Evolutionary conservation across 1,140 invertebrate genomes (phyloP), one percentile per base, ranked within the genome.

Genomic region (Drosophila pseudoananassae): DNA sequence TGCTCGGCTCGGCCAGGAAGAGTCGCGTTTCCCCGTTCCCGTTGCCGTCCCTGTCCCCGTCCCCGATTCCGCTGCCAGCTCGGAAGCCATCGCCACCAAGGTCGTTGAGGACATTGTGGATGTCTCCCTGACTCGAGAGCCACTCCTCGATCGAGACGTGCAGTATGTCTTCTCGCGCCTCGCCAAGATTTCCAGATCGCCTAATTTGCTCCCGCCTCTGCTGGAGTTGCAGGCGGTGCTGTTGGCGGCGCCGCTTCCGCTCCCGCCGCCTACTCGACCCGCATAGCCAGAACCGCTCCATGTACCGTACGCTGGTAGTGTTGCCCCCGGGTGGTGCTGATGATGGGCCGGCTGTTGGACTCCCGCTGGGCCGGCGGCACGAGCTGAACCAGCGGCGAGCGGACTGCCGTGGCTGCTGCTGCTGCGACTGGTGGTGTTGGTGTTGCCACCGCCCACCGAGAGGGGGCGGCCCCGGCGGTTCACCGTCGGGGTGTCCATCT

Each of bases 81-180:
- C 73, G 69, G 60, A 83, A 49, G 83, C 59, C 59, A 63, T 72
- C 57, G 74, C 56, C 50, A 29, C 77, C 49, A 51, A 71, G 43
- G 64, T 66, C 45, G 61, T 61, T 27, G 43, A 65, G 52, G 49
- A 51, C 47, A 55, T 71, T 45, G 63, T 61, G 53, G 51, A 71
- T 76, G 71, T 88, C 89, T 54, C 80, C 90, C 58, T 91, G 78
- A 53, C 91, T 92, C 53, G 91, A 91, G 60, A 91, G 78, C 90
- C 90, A 91, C 88, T 92, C 91, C 69, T 92, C 91, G 75, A 92
- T 92, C 91, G 91, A 92, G 90, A 92, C 90, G 87, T 92, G 91
- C 72, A 92, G 66, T 84, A 91, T 83, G 90, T 92, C 91, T 91
- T 92, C 89, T 92, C 91, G 63, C 83, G 91, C 89, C 87, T 92